These are phyloP conservation scores for Drosophila bipectinata DNA, from an alignment of 1,140 invertebrate species.

Conservation along the genomic window DNA sequence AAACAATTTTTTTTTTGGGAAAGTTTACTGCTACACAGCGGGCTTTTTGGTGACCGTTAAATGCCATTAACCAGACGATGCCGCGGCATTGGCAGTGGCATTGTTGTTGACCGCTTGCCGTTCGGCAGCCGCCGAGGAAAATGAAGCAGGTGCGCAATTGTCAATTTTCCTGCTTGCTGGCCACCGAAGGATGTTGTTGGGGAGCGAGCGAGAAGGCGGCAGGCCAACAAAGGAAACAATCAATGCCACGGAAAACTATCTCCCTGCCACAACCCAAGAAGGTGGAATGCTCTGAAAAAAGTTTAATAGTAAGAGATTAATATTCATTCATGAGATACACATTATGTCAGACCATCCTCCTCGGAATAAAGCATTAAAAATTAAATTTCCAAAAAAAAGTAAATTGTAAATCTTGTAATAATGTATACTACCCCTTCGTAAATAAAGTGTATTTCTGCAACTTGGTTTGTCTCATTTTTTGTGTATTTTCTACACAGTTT, in stretches of 20 bases:
- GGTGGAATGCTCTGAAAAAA: constrained; percentile 23
- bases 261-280: constrained; percentile 19
- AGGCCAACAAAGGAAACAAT: constrained; percentile 69
- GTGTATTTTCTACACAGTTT: constrained; percentile 69
- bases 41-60: constrained; percentile 77
- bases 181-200: constrained; percentile 24
- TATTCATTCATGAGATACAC: no score
- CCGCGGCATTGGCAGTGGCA: constrained; percentile 69
- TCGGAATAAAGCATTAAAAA: neutral
- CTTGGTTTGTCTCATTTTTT: constrained; percentile 49
- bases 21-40: constrained; percentile 79
- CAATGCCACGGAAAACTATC: constrained; percentile 46
- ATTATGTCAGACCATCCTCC: no score
- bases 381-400: neutral
- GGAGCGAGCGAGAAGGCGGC: constrained; percentile 12
- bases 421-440: neutral
- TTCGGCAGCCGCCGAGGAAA: constrained; percentile 55
- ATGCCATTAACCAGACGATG: constrained; percentile 79
- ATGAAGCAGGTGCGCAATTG: constrained; percentile 81
- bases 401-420: neutral
- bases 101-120: constrained; percentile 61
- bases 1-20: constrained; percentile 63
- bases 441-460: constrained; percentile 32
- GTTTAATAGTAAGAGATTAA: neutral
- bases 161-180: constrained; percentile 71